These are phyloP conservation scores for Phrynocephalus guinanensis DNA, from an alignment of 2,797 vertebrate species.

Conservation along the genomic window DNA sequence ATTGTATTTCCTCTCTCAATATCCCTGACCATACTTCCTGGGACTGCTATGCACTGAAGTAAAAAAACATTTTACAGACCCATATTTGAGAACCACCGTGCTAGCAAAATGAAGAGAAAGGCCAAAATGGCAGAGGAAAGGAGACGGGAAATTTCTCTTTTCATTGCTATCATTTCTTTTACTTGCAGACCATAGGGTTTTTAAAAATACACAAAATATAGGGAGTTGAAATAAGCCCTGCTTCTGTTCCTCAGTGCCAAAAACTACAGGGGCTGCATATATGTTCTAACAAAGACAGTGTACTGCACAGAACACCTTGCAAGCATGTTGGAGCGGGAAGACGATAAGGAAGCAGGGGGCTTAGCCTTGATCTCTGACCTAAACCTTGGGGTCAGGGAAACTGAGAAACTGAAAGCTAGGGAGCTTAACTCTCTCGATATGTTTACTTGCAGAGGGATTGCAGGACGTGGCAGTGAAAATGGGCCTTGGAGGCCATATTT, in stretches of 20 bases:
- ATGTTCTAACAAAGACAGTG: background rate
- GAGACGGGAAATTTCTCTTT: background rate
- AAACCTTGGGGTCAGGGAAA: background rate
- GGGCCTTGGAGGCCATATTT: background rate
- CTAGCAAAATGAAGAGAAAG: background rate
- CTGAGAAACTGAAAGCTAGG: no score
- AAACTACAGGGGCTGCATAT: background rate
- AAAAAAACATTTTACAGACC: background rate
- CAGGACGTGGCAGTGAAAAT: background rate
- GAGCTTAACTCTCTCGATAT: background rate
- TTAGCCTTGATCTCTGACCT: background rate
- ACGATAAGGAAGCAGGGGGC: background rate
- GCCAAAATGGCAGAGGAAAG: background rate
- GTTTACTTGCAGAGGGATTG: background rate
- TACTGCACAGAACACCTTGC: background rate
- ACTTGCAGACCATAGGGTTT: background rate
- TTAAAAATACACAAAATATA: background rate
- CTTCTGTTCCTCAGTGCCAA: background rate
- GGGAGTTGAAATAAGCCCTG: background rate
- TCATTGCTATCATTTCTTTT: background rate
- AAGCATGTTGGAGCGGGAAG: background rate
- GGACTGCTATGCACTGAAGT: background rate
- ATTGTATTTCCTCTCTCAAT: background rate
- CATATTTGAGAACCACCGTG: background rate
- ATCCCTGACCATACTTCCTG: background rate